phyloP scores from a whole-genome alignment of 2,113 vertebrate species.

The Columba livia region DNA sequence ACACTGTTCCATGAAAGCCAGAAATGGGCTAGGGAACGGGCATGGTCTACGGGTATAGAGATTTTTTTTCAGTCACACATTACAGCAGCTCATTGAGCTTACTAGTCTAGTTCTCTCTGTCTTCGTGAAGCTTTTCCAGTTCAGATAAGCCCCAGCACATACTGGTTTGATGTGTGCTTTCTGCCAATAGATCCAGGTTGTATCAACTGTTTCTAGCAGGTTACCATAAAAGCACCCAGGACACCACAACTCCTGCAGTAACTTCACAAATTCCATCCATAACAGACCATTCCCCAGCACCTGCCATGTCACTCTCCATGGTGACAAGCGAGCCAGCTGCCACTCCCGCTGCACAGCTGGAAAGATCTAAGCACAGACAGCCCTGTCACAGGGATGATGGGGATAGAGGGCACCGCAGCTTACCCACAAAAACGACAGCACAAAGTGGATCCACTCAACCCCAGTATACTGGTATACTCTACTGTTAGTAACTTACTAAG shows the following conservation, averaged over 20 bases:
- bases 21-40: not conserved
- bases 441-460: not conserved
- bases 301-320: not conserved
- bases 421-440: not conserved
- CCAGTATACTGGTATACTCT: fast-evolving
- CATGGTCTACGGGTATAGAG: not conserved
- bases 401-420: too few species aligned
- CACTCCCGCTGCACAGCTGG: not conserved
- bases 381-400: fast-evolving
- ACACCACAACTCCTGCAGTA: not conserved
- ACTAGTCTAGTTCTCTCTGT: not conserved
- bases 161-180: not conserved
- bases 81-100: not conserved
- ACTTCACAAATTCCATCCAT: not conserved
- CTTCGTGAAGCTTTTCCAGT: not conserved
- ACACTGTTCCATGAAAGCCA: not conserved
- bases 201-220: not conserved
- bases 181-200: fast-evolving
- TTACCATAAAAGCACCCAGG: not conserved
- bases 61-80: not conserved
- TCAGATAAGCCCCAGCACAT: not conserved
- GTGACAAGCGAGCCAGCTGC: not conserved
- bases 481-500: not conserved
- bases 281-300: not conserved
- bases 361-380: not conserved